Conservation (phyloP, 2,797 vertebrate species). For the Carapus acus region DNA sequence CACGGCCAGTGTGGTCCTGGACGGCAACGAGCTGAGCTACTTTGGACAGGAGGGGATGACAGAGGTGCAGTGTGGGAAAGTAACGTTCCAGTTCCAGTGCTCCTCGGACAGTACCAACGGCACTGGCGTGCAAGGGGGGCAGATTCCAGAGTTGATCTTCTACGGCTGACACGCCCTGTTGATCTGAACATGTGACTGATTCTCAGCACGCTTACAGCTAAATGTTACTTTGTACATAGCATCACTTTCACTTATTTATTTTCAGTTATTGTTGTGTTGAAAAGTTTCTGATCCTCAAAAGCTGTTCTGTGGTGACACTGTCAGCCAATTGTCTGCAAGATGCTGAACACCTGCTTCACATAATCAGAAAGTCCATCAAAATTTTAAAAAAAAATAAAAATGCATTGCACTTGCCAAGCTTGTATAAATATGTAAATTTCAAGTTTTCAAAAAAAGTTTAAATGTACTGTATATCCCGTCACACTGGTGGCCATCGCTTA, state of each 20-base stretch:
- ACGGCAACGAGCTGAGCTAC: conserved; percentile 94
- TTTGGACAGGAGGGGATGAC: conserved; percentile 99
- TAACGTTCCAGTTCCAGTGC: conserved; percentile 97
- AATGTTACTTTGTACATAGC: conserved; percentile 43
- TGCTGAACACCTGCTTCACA: conserved; percentile 27
- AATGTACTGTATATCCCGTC: conserved; percentile 65
- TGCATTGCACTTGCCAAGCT: conserved; percentile 48
- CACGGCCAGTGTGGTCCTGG: conserved; percentile 92
- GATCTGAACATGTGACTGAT: conserved; percentile 17
- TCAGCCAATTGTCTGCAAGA: conserved; percentile 38
- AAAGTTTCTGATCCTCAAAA: conserved; percentile 27
- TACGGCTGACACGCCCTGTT: conserved; percentile 77
- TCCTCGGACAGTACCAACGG: conserved; percentile 98
- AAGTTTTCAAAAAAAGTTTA: conserved; percentile 39
- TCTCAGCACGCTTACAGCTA: conserved; percentile 40
- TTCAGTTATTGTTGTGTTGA: conserved; percentile 49
- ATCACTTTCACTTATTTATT: conserved; percentile 59
- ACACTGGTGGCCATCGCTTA: conserved; percentile 52
- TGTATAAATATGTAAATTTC: conserved; percentile 69
- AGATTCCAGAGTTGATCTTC: conserved; percentile 97
- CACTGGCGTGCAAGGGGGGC: conserved; percentile 94
- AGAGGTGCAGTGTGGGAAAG: conserved; percentile 96
- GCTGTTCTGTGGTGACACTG: conserved; percentile 37
- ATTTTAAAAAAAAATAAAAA: conserved; percentile 24
- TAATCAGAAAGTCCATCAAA: conserved; percentile 18